Conservation (phyloP, 2,113 vertebrate species). For the Opisthocomus hoazin region DNA sequence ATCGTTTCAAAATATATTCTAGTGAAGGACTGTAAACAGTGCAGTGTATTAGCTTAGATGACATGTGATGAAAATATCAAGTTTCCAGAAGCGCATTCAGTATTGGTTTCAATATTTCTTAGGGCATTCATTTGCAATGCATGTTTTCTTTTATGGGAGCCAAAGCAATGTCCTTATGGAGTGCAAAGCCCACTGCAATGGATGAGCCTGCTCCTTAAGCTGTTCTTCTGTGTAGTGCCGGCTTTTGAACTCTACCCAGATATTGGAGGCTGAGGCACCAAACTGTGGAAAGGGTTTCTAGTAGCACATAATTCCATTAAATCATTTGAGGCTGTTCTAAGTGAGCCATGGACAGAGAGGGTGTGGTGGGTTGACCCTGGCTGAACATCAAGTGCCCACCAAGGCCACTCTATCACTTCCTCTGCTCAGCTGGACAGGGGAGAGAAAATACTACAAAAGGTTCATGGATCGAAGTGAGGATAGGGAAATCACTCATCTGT, state of each 20-base stretch:
- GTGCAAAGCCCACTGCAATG: neutral
- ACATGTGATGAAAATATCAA: slow-evolving; percentile 76
- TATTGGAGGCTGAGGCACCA: neutral
- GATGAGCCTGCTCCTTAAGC: neutral
- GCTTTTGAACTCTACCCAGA: neutral
- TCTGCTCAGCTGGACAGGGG: too few relatives aligned
- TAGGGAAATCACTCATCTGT: too few relatives aligned
- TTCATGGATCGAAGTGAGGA: too few relatives aligned
- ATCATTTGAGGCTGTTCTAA: neutral
- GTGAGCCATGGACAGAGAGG: neutral
- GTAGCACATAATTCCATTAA: neutral
- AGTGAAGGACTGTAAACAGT: slow-evolving; percentile 73
- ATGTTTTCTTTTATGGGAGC: neutral
- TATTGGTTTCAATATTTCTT: slow-evolving; percentile 49
- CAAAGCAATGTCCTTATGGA: neutral
- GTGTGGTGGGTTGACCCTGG: too few relatives aligned
- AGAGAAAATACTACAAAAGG: too few relatives aligned
- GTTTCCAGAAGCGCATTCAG: slow-evolving; percentile 56
- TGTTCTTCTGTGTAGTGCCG: accelerated
- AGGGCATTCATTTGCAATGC: neutral
- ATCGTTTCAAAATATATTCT: slow-evolving; percentile 78
- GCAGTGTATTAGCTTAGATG: slow-evolving; percentile 68
- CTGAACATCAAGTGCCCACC: too few relatives aligned
- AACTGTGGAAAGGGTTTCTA: neutral
- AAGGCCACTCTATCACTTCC: too few relatives aligned